Base-by-base conservation (phyloP, 2,113 vertebrate species). In the Myiozetetes cayanensis region DNA sequence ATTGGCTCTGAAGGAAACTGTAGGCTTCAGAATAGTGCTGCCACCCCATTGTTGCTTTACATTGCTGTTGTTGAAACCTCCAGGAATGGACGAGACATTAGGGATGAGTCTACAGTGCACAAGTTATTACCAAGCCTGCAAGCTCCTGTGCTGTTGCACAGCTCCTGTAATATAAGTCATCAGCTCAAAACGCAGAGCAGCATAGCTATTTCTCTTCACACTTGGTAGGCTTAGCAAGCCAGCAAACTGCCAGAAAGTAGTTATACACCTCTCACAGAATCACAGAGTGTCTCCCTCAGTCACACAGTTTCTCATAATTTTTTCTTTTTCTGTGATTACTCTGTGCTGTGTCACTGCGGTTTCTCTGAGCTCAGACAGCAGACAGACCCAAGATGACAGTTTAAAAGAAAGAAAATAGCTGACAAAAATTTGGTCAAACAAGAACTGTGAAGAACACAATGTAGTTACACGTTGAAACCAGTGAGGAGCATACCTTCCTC, bases 401-500 rank as follows among this genome's bases (percentile, higher is more conserved):
- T 83, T 4, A 13, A 89, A 81, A 88, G 25, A 56, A 80, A 70
- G 46, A 81, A 94, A 70, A 93, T 1, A 53, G 8, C 24, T 76
- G 56, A 67, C 28, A 76, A 85, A 79, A 59, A 44, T 39, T 63
- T 33, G 37, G 24, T 30, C 35, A 28, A 56, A 41, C 1, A 67
- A 81, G 76, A 91, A 25, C n/a, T 41, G 12, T 81, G 25, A 85
- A 59, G 53, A 56, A 20, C 14, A 27, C 9, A 19, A n/a, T 23
- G 20, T 5, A 53, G 33, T 79, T 63, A 77, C 10, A 46, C 14
- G 56, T 17, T 79, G 82, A 95, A 93, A 59, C 3, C 10, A 1
- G 0, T n/a, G 39, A 73, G 39, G 61, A 96, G 11, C 90, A 71
- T 98, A 98, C 98, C 98, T 97, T 97, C 97, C 49, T 98, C 97